phyloP scores from a whole-genome alignment of 2,888 invertebrate species.

The Rhamphomyia laevipes region DNA sequence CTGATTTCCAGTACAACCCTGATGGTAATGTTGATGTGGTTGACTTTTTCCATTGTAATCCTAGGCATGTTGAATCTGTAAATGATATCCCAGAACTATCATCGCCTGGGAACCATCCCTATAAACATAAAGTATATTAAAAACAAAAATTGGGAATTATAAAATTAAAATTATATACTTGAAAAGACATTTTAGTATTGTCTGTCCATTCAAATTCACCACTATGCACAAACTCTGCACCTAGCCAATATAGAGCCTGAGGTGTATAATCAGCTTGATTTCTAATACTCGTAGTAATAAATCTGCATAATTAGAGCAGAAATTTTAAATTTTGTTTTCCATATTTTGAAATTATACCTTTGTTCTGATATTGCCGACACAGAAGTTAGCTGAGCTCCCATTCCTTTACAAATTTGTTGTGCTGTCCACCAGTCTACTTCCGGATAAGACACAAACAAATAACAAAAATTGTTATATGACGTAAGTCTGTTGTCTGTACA shows the following conservation, averaged over 20 bases:
- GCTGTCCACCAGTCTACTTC: constrained; percentile 63
- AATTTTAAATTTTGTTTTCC: constrained; percentile 1
- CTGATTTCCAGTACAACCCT: constrained; percentile 58
- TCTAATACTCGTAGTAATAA: constrained; percentile 55
- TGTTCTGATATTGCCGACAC: constrained; percentile 57
- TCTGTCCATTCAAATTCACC: constrained; percentile 53
- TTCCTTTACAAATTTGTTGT: constrained; percentile 56
- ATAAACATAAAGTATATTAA: not conserved
- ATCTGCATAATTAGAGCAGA: constrained; percentile 25
- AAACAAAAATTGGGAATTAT: not conserved
- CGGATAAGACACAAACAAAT: constrained; percentile 64
- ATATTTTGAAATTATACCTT: constrained; percentile 26
- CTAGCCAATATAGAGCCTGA: constrained; percentile 63
- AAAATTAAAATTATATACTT: constrained; percentile 22
- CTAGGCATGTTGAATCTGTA: constrained; percentile 38
- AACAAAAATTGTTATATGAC: constrained; percentile 59
- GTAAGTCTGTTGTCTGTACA: constrained; percentile 60
- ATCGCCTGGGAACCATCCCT: constrained; percentile 51
- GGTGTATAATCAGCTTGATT: constrained; percentile 60
- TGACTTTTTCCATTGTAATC: constrained; percentile 54
- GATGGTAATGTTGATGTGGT: constrained; percentile 53
- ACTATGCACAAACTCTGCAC: constrained; percentile 41
- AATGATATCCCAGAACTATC: constrained; percentile 32
- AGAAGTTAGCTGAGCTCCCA: constrained; percentile 59
- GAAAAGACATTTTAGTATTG: constrained; percentile 46